phyloP scores from a whole-genome alignment of 2,888 invertebrate species.

The Ptilodon capucinus region DNA sequence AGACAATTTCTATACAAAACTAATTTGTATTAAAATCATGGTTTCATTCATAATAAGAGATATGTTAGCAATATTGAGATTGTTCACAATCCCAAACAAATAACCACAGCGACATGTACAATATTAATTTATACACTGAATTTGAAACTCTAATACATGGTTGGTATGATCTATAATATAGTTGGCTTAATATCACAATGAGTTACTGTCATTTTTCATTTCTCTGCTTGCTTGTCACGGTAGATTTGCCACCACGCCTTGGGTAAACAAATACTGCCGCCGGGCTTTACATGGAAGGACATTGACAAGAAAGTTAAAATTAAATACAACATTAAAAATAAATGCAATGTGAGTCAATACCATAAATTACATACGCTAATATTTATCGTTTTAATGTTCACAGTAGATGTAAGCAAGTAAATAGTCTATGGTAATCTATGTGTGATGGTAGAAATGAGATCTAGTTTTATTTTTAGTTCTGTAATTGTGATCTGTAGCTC shows the following conservation, averaged over 20 bases:
- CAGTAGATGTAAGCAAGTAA: neutral
- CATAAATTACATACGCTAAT: slow-evolving; percentile 27
- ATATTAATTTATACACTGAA: neutral
- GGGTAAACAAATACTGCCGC: slow-evolving; percentile 68
- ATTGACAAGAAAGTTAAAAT: slow-evolving; percentile 68
- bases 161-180: slow-evolving; percentile 20
- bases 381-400: neutral
- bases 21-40: no score
- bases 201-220: slow-evolving; percentile 43
- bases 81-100: neutral
- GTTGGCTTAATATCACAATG: slow-evolving; percentile 40
- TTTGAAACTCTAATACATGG: slow-evolving; percentile 2
- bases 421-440: neutral
- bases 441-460: neutral
- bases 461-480: neutral
- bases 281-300: slow-evolving; percentile 75
- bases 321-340: slow-evolving; percentile 63
- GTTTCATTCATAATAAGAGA: neutral
- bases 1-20: no score
- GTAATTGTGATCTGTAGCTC: neutral
- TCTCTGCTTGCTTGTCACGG: slow-evolving; percentile 63
- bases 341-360: slow-evolving; percentile 63
- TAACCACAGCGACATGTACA: neutral
- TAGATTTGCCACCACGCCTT: slow-evolving; percentile 69
- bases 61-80: neutral